Conservation (phyloP, 1,140 invertebrate species). For the Lepidostoma basale region DNA sequence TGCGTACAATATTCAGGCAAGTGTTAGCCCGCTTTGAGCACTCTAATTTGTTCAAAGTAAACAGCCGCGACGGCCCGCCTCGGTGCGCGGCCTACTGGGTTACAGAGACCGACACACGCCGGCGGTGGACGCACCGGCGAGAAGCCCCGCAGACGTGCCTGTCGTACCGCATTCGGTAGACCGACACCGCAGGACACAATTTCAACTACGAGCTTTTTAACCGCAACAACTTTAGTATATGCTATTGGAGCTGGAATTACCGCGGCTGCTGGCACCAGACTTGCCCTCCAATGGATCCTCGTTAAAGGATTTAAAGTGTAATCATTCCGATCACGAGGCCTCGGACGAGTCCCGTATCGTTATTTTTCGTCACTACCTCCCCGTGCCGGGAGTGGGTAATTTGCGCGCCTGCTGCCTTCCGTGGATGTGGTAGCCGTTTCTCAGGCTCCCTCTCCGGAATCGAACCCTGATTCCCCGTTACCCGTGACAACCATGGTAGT, state of each 20-base stretch:
- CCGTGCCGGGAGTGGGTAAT: conserved; percentile 84
- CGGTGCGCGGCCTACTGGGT: conserved; percentile 60
- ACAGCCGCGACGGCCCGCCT: conserved; percentile 68
- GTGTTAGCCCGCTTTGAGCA: conserved; percentile 75
- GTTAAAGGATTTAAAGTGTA: conserved; percentile 89
- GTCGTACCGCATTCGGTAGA: conserved; percentile 60
- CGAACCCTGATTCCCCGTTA: conserved; percentile 74
- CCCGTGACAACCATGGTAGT: conserved; percentile 83
- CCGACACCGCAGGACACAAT: conserved; percentile 67
- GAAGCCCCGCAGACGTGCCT: conserved; percentile 58
- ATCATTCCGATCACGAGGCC: conserved; percentile 87
- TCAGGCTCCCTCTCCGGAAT: conserved; percentile 82
- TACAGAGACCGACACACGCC: conserved; percentile 54
- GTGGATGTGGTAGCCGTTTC: conserved; percentile 92
- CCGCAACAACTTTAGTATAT: conserved; percentile 87
- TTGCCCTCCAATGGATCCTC: conserved; percentile 90
- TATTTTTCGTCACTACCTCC: conserved; percentile 88
- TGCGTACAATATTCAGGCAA: conserved; percentile 76
- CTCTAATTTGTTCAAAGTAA: conserved; percentile 86
- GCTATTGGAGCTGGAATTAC: conserved; percentile 91
- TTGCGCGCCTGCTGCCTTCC: conserved; percentile 90
- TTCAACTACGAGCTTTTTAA: conserved; percentile 79
- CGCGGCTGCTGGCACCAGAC: conserved; percentile 90
- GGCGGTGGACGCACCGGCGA: conserved; percentile 53
- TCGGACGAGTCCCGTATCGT: conserved; percentile 79